Percentiles rank a stretch among this genome's conserved stretches.
Evolutionary conservation across 2,797 vertebrate species (phyloP).

Genomic region (Nyctalus aviator): DNA sequence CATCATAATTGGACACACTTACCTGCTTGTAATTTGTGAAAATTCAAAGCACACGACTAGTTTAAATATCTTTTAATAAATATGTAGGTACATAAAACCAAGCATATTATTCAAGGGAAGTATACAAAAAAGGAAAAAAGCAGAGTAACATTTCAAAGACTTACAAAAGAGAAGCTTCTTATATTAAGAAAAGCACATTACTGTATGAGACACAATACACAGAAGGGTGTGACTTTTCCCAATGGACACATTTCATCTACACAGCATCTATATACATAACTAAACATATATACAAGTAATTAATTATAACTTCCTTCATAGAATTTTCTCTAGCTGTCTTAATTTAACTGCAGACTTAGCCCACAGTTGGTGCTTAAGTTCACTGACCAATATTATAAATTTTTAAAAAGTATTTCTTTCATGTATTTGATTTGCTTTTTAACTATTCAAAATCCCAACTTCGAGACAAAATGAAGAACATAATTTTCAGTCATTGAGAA

Average conservation of each 20-base stretch:
- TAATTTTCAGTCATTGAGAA: conserved; percentile 86
- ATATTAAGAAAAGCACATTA: conserved; percentile 61
- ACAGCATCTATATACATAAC: not conserved
- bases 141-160: conserved; percentile 45
- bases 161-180: conserved; percentile 56
- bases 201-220: conserved; percentile 3
- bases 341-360: conserved; percentile 58
- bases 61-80: conserved; percentile 60
- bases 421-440: conserved; percentile 74
- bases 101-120: conserved; percentile 20
- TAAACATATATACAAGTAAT: conserved; percentile 61
- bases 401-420: conserved; percentile 68
- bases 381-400: conserved; percentile 75
- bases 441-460: conserved; percentile 83
- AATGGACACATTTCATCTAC: conserved; percentile 29
- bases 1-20: conserved; percentile 60
- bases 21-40: conserved; percentile 72
- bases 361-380: conserved; percentile 66
- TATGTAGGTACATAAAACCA: conserved; percentile 37
- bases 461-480: conserved; percentile 90
- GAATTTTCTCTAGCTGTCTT: conserved; percentile 61
- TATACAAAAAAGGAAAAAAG: conserved; percentile 21
- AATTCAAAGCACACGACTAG: conserved; percentile 65
- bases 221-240: conserved; percentile 25
- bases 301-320: conserved; percentile 60